Base-by-base conservation (phyloP, 2,888 invertebrate genomes). In the Cerastis rubricosa region DNA sequence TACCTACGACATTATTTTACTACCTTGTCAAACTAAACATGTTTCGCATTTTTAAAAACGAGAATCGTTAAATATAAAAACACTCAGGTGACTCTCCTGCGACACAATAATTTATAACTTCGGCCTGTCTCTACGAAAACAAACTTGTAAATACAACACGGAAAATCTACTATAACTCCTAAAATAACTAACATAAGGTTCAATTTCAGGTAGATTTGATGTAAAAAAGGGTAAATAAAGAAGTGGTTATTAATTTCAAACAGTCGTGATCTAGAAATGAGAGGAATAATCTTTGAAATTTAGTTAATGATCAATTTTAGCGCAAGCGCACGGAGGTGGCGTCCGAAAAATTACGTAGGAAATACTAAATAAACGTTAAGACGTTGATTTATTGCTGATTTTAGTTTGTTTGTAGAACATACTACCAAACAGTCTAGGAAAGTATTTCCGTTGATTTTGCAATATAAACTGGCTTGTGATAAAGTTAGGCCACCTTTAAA, bases 51-150 rank as follows among this genome's bases (percentile, higher is more conserved):
- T 92, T 90, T 91, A 89, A 90, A 88, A 89, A 89, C 64, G 80
- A 87, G 88, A 70, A 82, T 89, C 89, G 89, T 88, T 83, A 92
- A 94, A 91, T 91, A 93, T 91, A 86, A 92, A 91, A 92, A 91
- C 92, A 91, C 90, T 92, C 94, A 95, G 95, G 95, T 95, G 94
- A 93, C 90, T 90, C 71, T 63, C 17, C 70, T 89, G 78, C 90
- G 92, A 91, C 92, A 91, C 83, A 74, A 81, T 91, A 91, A 94
- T 94, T 94, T 93, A 93, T 92, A 90, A 88, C 91, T 89, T 78
- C 75, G 78, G 88, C 83, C 85, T 86, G 87, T 87, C 77, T 81
- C 80, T 83, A 68, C 69, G 61, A 78, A 75, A 43, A 83, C 88
- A 71, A 85, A 78, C 57, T 74, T 81, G 29, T 40, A 71, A 51